Conservation (phyloP, 1,140 invertebrate genomes). For the Adoxophyes honmai region DNA sequence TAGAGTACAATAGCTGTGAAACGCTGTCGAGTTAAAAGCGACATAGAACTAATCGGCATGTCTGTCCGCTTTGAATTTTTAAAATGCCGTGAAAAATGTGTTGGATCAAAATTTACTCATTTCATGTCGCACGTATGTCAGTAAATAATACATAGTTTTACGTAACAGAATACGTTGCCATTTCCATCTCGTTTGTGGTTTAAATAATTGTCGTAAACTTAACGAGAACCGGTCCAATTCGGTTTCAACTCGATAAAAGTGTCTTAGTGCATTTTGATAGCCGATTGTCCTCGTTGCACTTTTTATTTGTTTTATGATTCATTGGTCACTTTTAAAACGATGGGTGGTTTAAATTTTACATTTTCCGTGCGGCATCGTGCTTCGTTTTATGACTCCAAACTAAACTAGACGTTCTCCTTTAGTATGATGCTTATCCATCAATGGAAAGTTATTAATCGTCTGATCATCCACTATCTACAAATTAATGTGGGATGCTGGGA, state of each 20-base stretch:
- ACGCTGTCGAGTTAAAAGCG: neutral
- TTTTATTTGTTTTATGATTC: neutral
- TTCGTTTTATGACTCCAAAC: too few species aligned
- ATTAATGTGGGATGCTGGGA: too few species aligned
- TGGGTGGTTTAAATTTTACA: too few species aligned
- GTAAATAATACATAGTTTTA: neutral
- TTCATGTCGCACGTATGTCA: neutral
- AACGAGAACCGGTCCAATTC: neutral
- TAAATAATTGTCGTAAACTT: neutral
- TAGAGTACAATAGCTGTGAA: neutral
- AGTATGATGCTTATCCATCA: too few species aligned
- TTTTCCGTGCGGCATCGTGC: too few species aligned
- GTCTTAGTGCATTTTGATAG: neutral
- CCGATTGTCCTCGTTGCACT: neutral
- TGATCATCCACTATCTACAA: too few species aligned
- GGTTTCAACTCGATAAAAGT: neutral
- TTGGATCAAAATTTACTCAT: conserved; percentile 1
- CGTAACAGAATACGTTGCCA: neutral
- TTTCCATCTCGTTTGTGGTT: conserved; percentile 3
- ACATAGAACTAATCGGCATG: neutral
- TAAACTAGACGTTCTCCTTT: too few species aligned
- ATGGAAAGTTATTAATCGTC: too few species aligned
- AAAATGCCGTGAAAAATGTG: neutral
- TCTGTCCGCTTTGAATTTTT: neutral
- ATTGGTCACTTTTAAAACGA: too few species aligned